Base-by-base conservation (phyloP, 30 jellyfish, hydroid and myxozoan species). In the Pelagia noctiluca region DNA sequence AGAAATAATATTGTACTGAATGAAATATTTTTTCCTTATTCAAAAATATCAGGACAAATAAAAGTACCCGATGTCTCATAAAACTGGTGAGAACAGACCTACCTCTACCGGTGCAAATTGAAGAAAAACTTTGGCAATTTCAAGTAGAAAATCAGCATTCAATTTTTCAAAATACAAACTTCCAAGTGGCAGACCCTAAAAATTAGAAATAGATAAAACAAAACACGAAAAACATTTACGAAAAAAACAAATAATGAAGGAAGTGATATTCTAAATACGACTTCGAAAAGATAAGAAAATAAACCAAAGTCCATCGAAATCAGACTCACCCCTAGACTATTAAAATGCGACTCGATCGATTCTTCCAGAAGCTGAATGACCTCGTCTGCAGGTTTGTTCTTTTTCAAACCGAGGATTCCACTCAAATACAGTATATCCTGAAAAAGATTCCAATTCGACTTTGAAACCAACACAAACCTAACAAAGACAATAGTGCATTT, bases 51-150 rank as follows among this genome's bases (percentile, higher is more conserved):
- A n/a, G n/a, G n/a, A n/a, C n/a, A n/a, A n/a, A n/a, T n/a, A n/a
- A n/a, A n/a, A n/a, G n/a, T n/a, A n/a, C n/a, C n/a, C n/a, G n/a
- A n/a, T n/a, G n/a, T n/a, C n/a, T n/a, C n/a, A n/a, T n/a, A n/a
- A n/a, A n/a, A n/a, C n/a, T n/a, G n/a, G n/a, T n/a, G n/a, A n/a
- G n/a, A n/a, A n/a, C n/a, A n/a, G 50, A 19, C 50, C 24, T 24
- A 94, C 99, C 96, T 94, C 99, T 10, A 93, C 64, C 62, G 99
- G 99, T 23, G 97, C 97, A 73, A 88, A 94, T 48, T 88, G 83
- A 33, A 94, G 73, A 49, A 94, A 62, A 42, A 94, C 68, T 37
- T 94, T 85, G 13, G 91, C 96, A 53, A 87, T 24, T 34, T 94
- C 97, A 12, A 94, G 71, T 1, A 94, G 87, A 63, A 94, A 94